phyloP scores from a whole-genome alignment of 1,140 invertebrate species.

The Rhyacophila brunnea region DNA sequence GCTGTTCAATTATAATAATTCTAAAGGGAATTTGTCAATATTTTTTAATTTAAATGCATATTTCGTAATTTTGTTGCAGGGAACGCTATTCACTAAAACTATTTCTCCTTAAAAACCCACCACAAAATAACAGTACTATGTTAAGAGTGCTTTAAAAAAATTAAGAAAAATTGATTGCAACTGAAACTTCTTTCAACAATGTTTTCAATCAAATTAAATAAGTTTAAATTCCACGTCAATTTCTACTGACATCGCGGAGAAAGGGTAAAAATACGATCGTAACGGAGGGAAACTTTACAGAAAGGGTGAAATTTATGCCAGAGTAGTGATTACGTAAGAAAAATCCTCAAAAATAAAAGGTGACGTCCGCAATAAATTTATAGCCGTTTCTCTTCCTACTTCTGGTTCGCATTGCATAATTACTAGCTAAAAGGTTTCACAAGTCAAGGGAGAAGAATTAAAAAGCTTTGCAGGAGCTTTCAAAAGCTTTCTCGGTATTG shows the following conservation, averaged over 20 bases:
- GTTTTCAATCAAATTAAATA: no score
- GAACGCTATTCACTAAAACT: no score
- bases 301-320: conserved; percentile 33
- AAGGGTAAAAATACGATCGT: conserved; percentile 36
- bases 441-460: conserved; percentile 17
- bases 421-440: conserved; percentile 28
- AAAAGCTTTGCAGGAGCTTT: conserved; percentile 12
- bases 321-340: conserved; percentile 35
- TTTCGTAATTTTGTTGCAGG: no score
- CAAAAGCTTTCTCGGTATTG: no score
- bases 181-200: no score
- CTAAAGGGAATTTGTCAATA: no score
- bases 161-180: no score
- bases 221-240: conserved; percentile 18
- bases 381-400: conserved; percentile 11
- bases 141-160: no score
- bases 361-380: conserved; percentile 48
- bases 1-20: no score
- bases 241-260: conserved; percentile 57
- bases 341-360: conserved; percentile 58
- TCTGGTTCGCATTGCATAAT: conserved; percentile 21
- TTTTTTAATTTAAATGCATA: no score
- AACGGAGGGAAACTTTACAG: conserved; percentile 15
- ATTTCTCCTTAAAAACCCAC: no score
- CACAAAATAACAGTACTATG: no score